phyloP scores from a whole-genome alignment of 2,888 invertebrate genomes.

The Chymomyza fuscimana region DNA sequence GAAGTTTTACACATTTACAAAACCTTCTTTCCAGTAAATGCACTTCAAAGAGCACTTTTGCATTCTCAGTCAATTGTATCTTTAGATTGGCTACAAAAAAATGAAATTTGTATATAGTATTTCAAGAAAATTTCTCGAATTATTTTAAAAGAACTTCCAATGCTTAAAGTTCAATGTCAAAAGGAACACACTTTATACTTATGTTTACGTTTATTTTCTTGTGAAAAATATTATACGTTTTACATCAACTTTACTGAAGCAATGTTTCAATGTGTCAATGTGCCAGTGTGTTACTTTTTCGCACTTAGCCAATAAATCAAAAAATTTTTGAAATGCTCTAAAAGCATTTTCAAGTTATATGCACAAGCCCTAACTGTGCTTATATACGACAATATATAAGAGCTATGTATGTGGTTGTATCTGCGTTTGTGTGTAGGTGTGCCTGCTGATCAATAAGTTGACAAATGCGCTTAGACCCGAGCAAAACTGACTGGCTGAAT shows the following conservation, averaged over 20 bases:
- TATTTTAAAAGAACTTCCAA: too few relatives aligned
- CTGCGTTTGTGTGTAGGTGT: background rate
- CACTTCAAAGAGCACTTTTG: too few relatives aligned
- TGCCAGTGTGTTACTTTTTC: background rate
- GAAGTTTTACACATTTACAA: too few relatives aligned
- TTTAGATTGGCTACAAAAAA: too few relatives aligned
- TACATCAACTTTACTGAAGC: background rate
- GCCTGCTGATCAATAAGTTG: conserved; percentile 29
- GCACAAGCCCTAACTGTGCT: background rate
- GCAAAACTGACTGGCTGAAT: conserved; percentile 52
- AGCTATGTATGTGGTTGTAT: background rate
- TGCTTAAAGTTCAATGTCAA: background rate
- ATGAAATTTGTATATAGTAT: too few relatives aligned
- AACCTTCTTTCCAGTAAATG: too few relatives aligned
- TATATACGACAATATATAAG: background rate
- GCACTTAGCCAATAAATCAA: conserved; percentile 61
- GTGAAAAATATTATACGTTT: background rate
- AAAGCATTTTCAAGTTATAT: conserved; percentile 65
- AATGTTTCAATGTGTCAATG: conserved; percentile 1
- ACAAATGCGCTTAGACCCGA: conserved; percentile 66
- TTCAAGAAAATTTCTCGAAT: too few relatives aligned
- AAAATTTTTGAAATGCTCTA: conserved; percentile 45
- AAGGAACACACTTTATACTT: background rate
- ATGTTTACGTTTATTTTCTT: background rate
- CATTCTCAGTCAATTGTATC: too few relatives aligned